Conservation (phyloP, 2,113 vertebrate species). For the Tachuris rubrigastra region DNA sequence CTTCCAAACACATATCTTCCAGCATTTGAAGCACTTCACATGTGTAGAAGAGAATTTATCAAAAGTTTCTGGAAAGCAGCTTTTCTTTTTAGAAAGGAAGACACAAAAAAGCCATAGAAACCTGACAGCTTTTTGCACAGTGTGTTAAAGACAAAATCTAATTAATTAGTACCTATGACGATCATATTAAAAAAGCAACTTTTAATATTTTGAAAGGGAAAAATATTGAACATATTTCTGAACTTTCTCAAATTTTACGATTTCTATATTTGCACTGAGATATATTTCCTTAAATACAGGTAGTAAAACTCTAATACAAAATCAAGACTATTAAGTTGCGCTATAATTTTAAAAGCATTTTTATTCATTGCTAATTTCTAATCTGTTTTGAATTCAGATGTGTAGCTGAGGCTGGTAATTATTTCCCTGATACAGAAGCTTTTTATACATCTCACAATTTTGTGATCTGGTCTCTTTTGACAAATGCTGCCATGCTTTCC, state of each 20-base stretch:
- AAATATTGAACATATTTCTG: not conserved
- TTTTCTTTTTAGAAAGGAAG: not conserved
- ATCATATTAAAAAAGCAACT: not conserved
- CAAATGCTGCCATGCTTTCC: not conserved
- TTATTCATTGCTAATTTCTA: not conserved
- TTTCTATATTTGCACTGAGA: not conserved
- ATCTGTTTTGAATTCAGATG: not conserved
- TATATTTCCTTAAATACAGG: not conserved
- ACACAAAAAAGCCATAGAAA: not conserved
- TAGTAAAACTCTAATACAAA: not conserved
- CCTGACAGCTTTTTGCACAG: not conserved
- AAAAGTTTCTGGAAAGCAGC: not conserved
- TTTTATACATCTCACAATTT: not conserved
- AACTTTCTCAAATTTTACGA: not conserved
- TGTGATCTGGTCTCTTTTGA: not conserved
- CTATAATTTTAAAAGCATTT: not conserved
- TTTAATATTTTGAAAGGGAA: not conserved
- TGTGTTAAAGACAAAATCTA: not conserved
- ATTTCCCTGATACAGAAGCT: not conserved
- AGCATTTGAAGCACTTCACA: not conserved
- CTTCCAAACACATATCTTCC: not conserved
- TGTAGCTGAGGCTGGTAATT: not conserved
- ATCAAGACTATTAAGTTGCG: not conserved
- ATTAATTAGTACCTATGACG: not conserved
- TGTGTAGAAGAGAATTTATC: not conserved